phyloP scores from a whole-genome alignment of 2,797 vertebrate species.

The Ceyx erithaca region DNA sequence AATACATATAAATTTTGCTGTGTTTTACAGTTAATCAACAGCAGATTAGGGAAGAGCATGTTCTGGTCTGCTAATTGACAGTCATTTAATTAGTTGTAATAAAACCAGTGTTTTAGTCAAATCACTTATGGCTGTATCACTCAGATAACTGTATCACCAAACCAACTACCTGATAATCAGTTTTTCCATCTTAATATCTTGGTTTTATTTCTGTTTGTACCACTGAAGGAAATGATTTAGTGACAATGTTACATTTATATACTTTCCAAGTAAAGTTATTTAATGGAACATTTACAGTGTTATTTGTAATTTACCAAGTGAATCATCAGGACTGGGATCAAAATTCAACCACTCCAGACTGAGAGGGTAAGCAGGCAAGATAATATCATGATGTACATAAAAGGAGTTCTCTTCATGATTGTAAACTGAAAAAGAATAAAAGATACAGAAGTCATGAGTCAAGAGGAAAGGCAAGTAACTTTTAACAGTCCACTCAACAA shows the following conservation, averaged over 20 bases:
- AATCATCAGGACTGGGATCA: conserved; percentile 91
- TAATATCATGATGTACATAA: conserved; percentile 94
- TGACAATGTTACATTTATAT: neutral
- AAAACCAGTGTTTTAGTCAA: neutral
- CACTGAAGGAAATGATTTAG: neutral
- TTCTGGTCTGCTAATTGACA: neutral
- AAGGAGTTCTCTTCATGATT: conserved; percentile 93
- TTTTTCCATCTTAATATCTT: neutral
- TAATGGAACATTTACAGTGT: neutral
- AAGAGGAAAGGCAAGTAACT: neutral
- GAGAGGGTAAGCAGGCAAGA: conserved; percentile 94
- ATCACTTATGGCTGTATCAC: neutral
- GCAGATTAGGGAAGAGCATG: neutral
- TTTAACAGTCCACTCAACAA: neutral
- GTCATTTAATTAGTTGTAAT: neutral
- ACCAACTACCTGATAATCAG: neutral
- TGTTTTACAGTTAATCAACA: neutral
- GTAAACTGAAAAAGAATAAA: conserved; percentile 85
- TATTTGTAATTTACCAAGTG: conserved; percentile 78
- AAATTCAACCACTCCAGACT: conserved; percentile 96
- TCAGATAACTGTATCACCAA: neutral
- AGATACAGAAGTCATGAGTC: neutral
- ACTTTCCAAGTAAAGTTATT: neutral
- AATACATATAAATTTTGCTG: neutral
- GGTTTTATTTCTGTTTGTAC: neutral